Base-by-base conservation (phyloP, 2,113 vertebrate genomes). In the Cyanoliseus patagonus region DNA sequence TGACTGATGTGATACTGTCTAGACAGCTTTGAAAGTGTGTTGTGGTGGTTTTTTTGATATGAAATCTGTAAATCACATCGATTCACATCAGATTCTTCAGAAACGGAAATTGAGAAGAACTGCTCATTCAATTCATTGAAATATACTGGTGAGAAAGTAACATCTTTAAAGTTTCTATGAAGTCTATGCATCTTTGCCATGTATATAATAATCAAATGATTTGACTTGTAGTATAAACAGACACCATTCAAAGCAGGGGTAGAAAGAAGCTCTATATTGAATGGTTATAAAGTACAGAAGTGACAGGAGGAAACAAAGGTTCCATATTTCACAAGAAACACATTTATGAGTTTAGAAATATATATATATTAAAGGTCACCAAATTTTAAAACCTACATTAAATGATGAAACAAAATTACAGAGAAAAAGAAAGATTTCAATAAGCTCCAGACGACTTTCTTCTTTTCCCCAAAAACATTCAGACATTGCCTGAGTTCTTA, bases 1-100 rank as follows among this genome's bases (percentile, higher is more conserved):
- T 6, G 0, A 37, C 35, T 6, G 0, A 37, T 3, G 17, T 3
- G 23, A 74, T 16, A 63, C 25, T 35, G 18, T 10, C n/a, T 30
- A 55, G 3, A 28, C 0, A 75, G 18, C 18, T 75, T 47, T 73
- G 35, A 46, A 90, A 61, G 27, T 24, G 3, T 33, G 13, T 35
- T 33, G 3, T 25, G 39, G 35, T 25, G 35, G 3, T 13, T 37
- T 57, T 62, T 72, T 9, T 53, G 23, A 44, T 5, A 22, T 67
- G 1, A 63, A 30, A 59, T 37, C 33, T 64, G 24, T 51, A 63
- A 78, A 41, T 64, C 30, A 41, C 13, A 31, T 10, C 0, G 3
- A 57, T 74, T 86, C 78, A 53, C 13, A 46, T 20, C 41, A 74
- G 15, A 37, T 55, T 52, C 47, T 85, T 68, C 37, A 55, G 42